phyloP scores from a whole-genome alignment of 2,888 invertebrate genomes.

The Polymixis flavicincta region DNA sequence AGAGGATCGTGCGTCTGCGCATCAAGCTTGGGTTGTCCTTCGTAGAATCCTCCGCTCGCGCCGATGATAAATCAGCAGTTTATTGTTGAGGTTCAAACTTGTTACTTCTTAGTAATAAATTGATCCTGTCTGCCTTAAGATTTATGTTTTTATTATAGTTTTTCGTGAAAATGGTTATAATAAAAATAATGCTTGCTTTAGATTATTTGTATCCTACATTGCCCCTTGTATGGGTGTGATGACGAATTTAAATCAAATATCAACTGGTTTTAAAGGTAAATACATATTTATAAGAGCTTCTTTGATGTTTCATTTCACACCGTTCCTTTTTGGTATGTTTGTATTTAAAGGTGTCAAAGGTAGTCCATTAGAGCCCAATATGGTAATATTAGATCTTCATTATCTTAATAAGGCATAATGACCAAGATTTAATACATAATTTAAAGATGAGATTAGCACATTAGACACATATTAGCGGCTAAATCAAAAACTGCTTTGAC shows the following conservation, averaged over 20 bases:
- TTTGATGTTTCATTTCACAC: conserved; percentile 29
- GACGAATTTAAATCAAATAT: conserved; percentile 28
- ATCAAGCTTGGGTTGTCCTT: conserved; percentile 62
- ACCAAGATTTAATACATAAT: conserved; percentile 8
- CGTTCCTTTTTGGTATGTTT: conserved; percentile 4
- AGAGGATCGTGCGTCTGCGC: conserved; percentile 60
- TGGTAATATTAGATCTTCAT: neutral
- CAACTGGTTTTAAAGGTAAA: conserved; percentile 7
- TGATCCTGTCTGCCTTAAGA: conserved; percentile 17
- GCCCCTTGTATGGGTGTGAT: neutral
- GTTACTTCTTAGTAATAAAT: conserved; percentile 48
- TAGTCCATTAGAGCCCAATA: neutral
- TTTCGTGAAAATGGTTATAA: conserved; percentile 22
- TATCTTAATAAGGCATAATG: conserved; percentile 26
- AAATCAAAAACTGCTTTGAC: conserved; percentile 2
- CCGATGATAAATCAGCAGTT: conserved; percentile 58
- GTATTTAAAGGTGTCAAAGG: conserved; percentile 6
- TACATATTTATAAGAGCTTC: conserved; percentile 1
- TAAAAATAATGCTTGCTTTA: neutral
- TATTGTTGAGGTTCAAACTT: conserved; percentile 42
- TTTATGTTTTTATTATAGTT: conserved; percentile 43
- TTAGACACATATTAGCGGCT: conserved; percentile 9
- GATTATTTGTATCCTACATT: neutral
- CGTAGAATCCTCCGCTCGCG: conserved; percentile 64
- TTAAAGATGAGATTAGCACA: conserved; percentile 1